Base-by-base conservation (phyloP, 2,113 vertebrate species). In the Catharus bicknelli region DNA sequence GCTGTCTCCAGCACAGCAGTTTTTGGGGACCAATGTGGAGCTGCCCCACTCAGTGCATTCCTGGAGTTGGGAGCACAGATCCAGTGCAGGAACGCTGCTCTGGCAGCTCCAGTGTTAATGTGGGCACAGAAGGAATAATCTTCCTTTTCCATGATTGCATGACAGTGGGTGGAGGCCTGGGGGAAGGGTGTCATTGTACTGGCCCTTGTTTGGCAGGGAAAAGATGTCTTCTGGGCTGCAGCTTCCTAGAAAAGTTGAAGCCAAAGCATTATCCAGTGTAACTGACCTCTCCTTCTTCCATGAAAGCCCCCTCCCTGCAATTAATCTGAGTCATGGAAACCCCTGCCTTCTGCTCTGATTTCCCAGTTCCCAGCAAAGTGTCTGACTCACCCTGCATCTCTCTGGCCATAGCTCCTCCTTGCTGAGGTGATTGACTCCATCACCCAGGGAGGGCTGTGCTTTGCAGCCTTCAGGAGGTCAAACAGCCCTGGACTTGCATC, bases 231-330 rank as follows among this genome's bases (percentile, higher is more conserved):
- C 93, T 94, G 42, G 43, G 73, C 95, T 34, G 34, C 88, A 86
- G 72, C 85, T 94, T 96, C 92, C 95, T 95, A 47, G 91, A 93
- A 92, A 93, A 68, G 48, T 76, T 84, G 92, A 82, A 95, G 90
- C 66, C 73, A 88, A 88, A 90, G 93, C 70, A 59, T 88, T 89
- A 72, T 93, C 79, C 63, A 93, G 95, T 6, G 7, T 58, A 81
- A 50, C 9, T 81, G 93, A 87, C 78, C 80, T 84, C 79, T 89
- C 54, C 62, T 90, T 64, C 88, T 93, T 77, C 82, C 90, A 64
- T 75, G 63, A 91, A 69, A 61, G 10, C 83, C 76, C 77, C 48
- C 55, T 83, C 48, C 21, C 64, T 80, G 63, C 69, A 69, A 57
- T 53, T 42, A 83, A 76, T 88, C 91, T 10, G 22, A 83, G 62